phyloP scores from a whole-genome alignment of 1,140 invertebrate genomes.

The Lasaia peninsularis region DNA sequence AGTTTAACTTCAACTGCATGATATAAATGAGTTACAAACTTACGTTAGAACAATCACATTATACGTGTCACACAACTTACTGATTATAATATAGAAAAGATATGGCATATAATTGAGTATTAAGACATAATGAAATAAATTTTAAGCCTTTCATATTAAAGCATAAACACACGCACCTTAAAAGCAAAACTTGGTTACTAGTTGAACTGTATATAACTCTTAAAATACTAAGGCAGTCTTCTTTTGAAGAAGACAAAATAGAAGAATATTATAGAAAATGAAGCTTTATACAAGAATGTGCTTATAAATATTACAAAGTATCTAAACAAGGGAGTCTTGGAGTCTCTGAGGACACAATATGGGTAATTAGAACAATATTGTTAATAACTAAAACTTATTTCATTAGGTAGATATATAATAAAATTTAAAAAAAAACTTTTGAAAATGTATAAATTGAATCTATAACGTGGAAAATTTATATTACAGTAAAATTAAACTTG shows the following conservation, averaged over 20 bases:
- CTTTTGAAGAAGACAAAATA: background rate
- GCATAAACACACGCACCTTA: constrained; percentile 63
- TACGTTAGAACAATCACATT: constrained; percentile 53
- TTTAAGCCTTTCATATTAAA: constrained; percentile 45
- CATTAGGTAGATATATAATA: no score
- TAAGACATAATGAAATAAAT: constrained; percentile 46
- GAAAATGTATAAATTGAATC: no score
- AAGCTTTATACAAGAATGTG: background rate
- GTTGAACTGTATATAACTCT: constrained; percentile 24
- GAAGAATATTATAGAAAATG: background rate
- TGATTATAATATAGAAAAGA: constrained; percentile 49
- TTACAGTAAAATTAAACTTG: background rate
- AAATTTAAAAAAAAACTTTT: no score
- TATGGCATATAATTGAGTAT: constrained; percentile 66
- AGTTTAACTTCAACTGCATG: constrained; percentile 34
- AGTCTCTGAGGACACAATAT: no score
- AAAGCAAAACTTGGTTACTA: constrained; percentile 67
- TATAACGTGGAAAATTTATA: background rate
- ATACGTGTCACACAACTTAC: constrained; percentile 45
- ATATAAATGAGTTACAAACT: constrained; percentile 43
- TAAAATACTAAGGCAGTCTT: background rate
- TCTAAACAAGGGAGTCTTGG: no score
- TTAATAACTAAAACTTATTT: no score
- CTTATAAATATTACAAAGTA: no score
- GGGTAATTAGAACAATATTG: no score